phyloP scores from a whole-genome alignment of 2,113 vertebrate species.

The Nibea albiflora region DNA sequence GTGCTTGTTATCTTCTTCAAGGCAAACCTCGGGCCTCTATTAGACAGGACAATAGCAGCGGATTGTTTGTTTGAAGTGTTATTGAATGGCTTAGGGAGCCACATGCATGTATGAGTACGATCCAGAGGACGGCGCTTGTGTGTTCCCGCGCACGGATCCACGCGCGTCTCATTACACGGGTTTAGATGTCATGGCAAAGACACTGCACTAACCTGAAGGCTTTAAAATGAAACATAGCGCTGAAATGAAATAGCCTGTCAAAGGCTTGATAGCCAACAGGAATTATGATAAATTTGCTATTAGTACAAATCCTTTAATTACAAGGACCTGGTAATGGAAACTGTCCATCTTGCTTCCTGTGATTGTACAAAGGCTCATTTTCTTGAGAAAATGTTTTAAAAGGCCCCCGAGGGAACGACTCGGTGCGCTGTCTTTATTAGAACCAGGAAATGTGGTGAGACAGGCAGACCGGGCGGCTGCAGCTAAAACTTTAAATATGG shows the following conservation, averaged over 20 bases:
- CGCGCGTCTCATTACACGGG: constrained; percentile 58
- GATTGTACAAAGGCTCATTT: constrained; percentile 74
- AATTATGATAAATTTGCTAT: constrained; percentile 83
- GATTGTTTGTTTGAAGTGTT: constrained; percentile 34
- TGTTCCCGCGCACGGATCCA: not conserved
- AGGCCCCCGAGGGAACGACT: constrained; percentile 41
- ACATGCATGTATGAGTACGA: not conserved
- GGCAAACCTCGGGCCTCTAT: constrained; percentile 39
- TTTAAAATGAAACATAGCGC: constrained; percentile 69
- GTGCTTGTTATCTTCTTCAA: constrained; percentile 26
- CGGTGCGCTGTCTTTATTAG: constrained; percentile 58
- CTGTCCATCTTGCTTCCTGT: constrained; percentile 79
- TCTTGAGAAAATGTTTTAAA: constrained; percentile 69
- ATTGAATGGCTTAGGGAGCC: constrained; percentile 1
- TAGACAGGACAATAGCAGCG: constrained; percentile 28
- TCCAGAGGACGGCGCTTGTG: not conserved
- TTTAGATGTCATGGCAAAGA: constrained; percentile 66
- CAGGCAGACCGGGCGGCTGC: constrained; percentile 7
- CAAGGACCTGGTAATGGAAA: constrained; percentile 79
- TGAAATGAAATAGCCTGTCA: constrained; percentile 81
- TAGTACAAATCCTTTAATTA: constrained; percentile 83
- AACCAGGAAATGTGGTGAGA: constrained; percentile 45
- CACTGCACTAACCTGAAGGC: constrained; percentile 67
- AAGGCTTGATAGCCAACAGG: constrained; percentile 70
- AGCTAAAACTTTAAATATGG: constrained; percentile 41